Conservation (phyloP, 2,888 invertebrate genomes). For the Drosophila conformis region DNA sequence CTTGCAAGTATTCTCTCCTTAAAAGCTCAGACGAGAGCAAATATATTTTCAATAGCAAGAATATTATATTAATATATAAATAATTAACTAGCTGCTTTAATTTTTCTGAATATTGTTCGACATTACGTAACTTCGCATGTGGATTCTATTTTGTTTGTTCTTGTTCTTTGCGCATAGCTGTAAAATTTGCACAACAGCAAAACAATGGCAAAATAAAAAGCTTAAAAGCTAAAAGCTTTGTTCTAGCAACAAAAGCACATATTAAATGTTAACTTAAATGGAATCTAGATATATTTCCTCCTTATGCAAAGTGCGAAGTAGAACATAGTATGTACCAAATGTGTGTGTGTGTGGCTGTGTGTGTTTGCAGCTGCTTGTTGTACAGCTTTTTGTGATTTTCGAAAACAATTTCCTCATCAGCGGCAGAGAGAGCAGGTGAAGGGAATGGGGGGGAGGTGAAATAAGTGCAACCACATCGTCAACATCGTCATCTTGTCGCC, state of each 20-base stretch:
- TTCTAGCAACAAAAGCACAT: not conserved
- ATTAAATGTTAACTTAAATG: constrained; percentile 5
- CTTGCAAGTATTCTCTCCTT: not conserved
- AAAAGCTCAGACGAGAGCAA: not conserved
- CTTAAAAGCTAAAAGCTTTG: not conserved
- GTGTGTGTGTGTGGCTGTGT: constrained; percentile 1
- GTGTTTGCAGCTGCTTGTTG: constrained; percentile 20
- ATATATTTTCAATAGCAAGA: not conserved
- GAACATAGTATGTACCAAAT: not conserved
- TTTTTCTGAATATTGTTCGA: not conserved
- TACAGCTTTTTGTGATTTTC: constrained; percentile 55
- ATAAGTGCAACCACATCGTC: constrained; percentile 68
- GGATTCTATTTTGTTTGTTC: not conserved
- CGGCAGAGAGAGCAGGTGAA: constrained; percentile 21
- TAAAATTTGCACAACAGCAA: not conserved
- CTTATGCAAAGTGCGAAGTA: constrained; percentile 2
- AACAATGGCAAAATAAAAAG: not conserved
- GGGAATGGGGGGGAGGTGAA: not conserved
- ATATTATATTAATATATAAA: not conserved
- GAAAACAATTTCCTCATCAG: constrained; percentile 78
- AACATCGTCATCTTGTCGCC: constrained; percentile 58
- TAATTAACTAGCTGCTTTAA: not conserved
- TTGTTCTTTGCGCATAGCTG: not conserved
- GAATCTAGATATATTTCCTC: not conserved
- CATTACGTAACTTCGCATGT: not conserved